These are phyloP conservation scores for Harpalus rufipes DNA, from an alignment of 2,888 invertebrate species.

Conservation along the genomic window DNA sequence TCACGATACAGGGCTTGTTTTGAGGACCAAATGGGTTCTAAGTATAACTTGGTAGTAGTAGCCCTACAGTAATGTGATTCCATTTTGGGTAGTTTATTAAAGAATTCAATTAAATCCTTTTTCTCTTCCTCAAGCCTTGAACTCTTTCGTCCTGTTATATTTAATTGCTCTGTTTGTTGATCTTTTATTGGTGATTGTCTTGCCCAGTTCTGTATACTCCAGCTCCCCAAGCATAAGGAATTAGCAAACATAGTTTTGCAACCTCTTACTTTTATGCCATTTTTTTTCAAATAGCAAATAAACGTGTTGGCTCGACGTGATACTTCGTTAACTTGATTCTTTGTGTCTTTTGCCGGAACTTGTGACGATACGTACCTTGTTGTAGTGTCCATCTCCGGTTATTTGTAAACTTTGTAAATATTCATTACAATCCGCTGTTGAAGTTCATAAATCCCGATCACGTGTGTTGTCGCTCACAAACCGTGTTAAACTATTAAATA, in stretches of 20 bases:
- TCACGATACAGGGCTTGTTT: slow-evolving; percentile 67
- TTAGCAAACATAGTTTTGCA: slow-evolving; percentile 9
- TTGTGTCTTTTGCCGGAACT: slow-evolving; percentile 6
- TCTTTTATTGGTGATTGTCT: slow-evolving; percentile 16
- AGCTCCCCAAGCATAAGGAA: not conserved
- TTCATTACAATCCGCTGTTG: too few species aligned
- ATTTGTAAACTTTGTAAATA: too few species aligned
- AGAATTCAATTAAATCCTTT: slow-evolving; percentile 12
- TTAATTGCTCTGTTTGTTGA: not conserved
- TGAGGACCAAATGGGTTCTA: slow-evolving; percentile 68
- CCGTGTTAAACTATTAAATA: too few species aligned
- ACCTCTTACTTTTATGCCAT: not conserved
- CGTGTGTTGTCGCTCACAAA: too few species aligned
- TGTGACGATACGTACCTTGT: too few species aligned
- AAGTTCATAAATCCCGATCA: too few species aligned
- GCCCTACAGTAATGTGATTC: slow-evolving; percentile 70
- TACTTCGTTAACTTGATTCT: slow-evolving; percentile 7
- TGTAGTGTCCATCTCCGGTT: too few species aligned
- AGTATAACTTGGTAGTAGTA: slow-evolving; percentile 69
- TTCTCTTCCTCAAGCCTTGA: slow-evolving; percentile 14
- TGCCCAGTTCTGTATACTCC: not conserved
- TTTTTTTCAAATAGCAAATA: slow-evolving; percentile 12
- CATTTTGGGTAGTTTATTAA: slow-evolving; percentile 68
- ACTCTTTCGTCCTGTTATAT: not conserved
- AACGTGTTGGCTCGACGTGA: not conserved